Evolutionary conservation across 1,140 invertebrate genomes (phyloP).

Genomic region (Helicorthomorpha holstii): DNA sequence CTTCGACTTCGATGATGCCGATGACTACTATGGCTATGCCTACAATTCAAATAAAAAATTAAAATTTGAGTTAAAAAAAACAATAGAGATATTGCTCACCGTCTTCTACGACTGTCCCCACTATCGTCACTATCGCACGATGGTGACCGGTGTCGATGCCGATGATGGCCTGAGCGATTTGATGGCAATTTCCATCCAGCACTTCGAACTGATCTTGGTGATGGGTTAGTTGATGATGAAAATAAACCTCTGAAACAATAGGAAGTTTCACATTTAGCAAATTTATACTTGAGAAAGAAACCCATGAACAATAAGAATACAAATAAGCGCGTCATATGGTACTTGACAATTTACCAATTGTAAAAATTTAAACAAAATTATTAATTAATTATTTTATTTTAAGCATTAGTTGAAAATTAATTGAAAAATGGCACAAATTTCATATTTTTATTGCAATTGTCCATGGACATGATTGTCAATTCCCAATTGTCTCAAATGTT

Average conservation of each 20-base stretch:
- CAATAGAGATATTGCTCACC: constrained; percentile 12
- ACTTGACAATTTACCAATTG: no score
- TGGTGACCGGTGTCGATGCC: constrained; percentile 9
- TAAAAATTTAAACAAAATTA: no score
- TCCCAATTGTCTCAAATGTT: no score
- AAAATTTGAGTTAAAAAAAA: constrained; percentile 10
- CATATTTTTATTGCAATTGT: no score
- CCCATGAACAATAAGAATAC: not conserved
- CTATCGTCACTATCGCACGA: constrained; percentile 14
- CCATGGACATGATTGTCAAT: no score
- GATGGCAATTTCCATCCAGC: constrained; percentile 10
- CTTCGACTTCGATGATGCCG: constrained; percentile 50
- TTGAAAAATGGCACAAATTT: no score
- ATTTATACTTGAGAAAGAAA: not conserved
- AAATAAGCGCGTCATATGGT: no score
- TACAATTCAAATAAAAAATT: constrained; percentile 20
- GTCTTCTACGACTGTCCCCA: constrained; percentile 15
- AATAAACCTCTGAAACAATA: constrained; percentile 22
- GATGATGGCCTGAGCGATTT: not conserved
- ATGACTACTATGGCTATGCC: constrained; percentile 35
- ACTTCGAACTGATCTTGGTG: constrained; percentile 33
- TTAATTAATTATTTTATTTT: no score
- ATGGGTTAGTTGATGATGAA: constrained; percentile 18
- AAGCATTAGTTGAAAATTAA: no score
- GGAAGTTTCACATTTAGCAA: not conserved